These are phyloP conservation scores for Hydriomena furcata DNA, from an alignment of 2,888 invertebrate species.

Conservation along the genomic window DNA sequence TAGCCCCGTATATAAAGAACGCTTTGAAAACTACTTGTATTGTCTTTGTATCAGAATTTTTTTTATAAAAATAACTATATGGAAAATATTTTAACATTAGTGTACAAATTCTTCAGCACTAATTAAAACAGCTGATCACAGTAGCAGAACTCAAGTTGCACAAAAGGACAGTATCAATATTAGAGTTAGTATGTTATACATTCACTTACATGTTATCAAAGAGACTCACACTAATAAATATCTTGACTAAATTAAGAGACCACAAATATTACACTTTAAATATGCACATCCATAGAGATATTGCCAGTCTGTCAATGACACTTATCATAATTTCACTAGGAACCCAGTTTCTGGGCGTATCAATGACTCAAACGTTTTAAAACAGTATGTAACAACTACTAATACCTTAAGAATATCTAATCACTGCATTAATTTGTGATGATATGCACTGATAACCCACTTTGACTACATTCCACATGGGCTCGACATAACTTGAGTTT, in stretches of 20 bases:
- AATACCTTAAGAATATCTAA: constrained; percentile 82
- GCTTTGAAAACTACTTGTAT: constrained; percentile 74
- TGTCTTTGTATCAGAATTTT: constrained; percentile 77
- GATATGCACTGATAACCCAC: constrained; percentile 82
- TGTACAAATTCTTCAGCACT: constrained; percentile 77
- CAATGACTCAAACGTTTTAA: constrained; percentile 79
- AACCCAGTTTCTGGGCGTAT: constrained; percentile 77
- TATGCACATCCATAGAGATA: constrained; percentile 81
- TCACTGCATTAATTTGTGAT: constrained; percentile 82
- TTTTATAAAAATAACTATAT: constrained; percentile 80
- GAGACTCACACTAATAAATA: constrained; percentile 83
- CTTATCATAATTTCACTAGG: constrained; percentile 81
- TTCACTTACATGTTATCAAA: constrained; percentile 74
- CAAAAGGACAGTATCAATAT: constrained; percentile 75
- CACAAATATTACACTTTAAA: constrained; percentile 79
- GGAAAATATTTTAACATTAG: constrained; percentile 70
- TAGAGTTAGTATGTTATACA: constrained; percentile 74
- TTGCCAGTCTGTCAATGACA: constrained; percentile 82
- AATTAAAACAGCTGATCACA: constrained; percentile 82
- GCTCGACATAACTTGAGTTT: constrained; percentile 64
- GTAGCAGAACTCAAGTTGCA: constrained; percentile 80
- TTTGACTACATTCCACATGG: constrained; percentile 66
- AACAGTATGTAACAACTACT: constrained; percentile 80
- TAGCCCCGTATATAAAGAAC: constrained; percentile 55
- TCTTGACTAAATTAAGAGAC: constrained; percentile 83